These are phyloP conservation scores for Bos javanicus DNA, from an alignment of 2,113 vertebrate genomes.

Conservation along the genomic window DNA sequence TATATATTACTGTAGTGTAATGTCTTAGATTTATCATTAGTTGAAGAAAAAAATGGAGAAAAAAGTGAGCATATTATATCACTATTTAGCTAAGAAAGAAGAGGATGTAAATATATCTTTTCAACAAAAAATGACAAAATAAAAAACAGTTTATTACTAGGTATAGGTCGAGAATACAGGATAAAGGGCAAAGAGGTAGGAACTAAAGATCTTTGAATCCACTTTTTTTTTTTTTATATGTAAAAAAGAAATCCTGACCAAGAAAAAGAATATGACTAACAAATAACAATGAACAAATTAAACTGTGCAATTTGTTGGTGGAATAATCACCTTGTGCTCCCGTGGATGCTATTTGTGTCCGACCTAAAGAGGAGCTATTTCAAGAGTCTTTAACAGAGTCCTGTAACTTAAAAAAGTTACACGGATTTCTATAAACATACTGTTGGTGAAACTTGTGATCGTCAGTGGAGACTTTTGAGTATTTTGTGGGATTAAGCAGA, in stretches of 20 bases:
- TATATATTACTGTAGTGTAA: not conserved
- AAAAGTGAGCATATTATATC: not conserved
- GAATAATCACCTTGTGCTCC: not conserved
- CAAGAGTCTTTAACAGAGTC: not conserved
- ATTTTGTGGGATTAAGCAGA: not conserved
- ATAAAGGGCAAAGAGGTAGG: not conserved
- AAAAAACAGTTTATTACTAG: not conserved
- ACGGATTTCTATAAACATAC: not conserved
- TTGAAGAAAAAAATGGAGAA: not conserved
- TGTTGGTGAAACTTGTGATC: not conserved
- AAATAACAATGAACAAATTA: not conserved
- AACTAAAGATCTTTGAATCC: not conserved
- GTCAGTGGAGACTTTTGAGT: not conserved
- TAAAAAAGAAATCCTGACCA: not conserved
- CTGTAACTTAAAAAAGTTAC: not conserved
- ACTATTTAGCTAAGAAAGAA: not conserved
- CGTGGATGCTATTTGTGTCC: not conserved
- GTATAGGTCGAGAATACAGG: not conserved
- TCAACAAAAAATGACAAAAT: not conserved
- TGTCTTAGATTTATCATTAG: not conserved
- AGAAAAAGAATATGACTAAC: not conserved
- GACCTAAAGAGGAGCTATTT: not conserved
- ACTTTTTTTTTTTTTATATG: not conserved
- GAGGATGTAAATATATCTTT: not conserved
- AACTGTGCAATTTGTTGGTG: not conserved